Base-by-base conservation (phyloP, 2,888 invertebrate genomes). In the Myopa testacea region DNA sequence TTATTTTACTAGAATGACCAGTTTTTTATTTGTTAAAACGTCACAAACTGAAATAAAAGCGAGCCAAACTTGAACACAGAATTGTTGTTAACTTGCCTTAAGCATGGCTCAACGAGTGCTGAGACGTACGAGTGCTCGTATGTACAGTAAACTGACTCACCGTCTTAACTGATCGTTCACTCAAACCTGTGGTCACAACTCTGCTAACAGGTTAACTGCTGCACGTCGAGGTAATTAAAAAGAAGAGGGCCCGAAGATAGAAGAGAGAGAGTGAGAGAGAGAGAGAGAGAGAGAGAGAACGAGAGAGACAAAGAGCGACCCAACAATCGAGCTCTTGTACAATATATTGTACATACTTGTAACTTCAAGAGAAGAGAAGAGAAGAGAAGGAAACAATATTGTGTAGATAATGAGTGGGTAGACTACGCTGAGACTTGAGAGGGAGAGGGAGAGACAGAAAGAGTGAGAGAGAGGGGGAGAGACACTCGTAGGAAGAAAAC, bases 161-260 rank as follows among this genome's bases (percentile, higher is more conserved):
- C 16, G 69, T 75, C 75, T 75, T 69, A 60, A 75, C 60, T 60
- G 75, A 75, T 75, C 75, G 75, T 60, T 34, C 69, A 16, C 37
- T 38, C 10, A 26, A 38, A 14, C 10, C 34, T 38, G 34, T 34
- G 50, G 26, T 7, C 50, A 37, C 19, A 60, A 60, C 60, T 38
- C 37, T 4, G 14, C 10, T 14, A 55, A n/a, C 19, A 71, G 38
- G 37, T n/a, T 14, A 8, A 70, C 52, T 52, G 55, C 10, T 55
- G 55, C n/a, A 16, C 58, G 26, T 60, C 58, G 58, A 60, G 58
- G 72, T 40, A 69, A 16, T 52, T 50, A 26, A 16, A 1, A 45
- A 45, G 6, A 45, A 55, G 55, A 14, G 6, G 1, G n/a, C n/a
- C n/a, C n/a, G 55, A 60, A 12, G 12, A 3, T 4, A 8, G 26